Evolutionary conservation across 1,140 invertebrate species (phyloP), one percentile per base, ranked within the genome.

Genomic region (Drosophila varians): DNA sequence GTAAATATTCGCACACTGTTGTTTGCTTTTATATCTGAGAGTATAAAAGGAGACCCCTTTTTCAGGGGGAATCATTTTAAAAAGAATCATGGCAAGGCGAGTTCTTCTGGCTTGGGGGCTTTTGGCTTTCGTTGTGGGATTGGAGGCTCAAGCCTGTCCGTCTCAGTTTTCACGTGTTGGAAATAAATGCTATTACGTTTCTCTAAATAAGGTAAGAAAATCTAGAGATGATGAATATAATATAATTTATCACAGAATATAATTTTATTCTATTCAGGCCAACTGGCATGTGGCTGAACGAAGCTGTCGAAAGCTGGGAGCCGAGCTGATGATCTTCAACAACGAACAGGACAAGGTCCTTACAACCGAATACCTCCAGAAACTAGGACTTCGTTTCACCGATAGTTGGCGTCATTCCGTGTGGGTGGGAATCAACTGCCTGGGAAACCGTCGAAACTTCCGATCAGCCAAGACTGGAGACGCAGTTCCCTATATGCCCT

Each of bases 251-350:
- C 9, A 43, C 1, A 16, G 0, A 38, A 38, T 18, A 3, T 4
- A 36, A 6, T n/a, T 1, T 25, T 25, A 14, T 16, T 11, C 2
- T n/a, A 8, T 31, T 0, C 1, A 61, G 62, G n/a, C 6, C 19
- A 66, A 66, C n/a, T 66, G 62, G 62, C 19, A 51, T 23, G 34
- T 31, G 11, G 62, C 62, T 7, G 55, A 66, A n/a, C 55, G 62
- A 7, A 7, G 4, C 2, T 66, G 62, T 34, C 46, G 62, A 4
- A 36, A 48, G 18, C 25, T 60, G 0, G 55, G 46, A 1, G 43
- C 25, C 14, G 34, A 60, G 11, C 36, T 66, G 1, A 25, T 31
- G 1, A n/a, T 61, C 5, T 31, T 61, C 4, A 18, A 23, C 1
- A 16, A 65, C 25, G 23, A 40, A 8, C 0, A 40, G n/a, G 54